Percentiles rank a stretch among this genome's conserved stretches.
These are phyloP conservation scores for Neelides folsomi DNA, from an alignment of 2,888 invertebrate species.

Conservation along the genomic window DNA sequence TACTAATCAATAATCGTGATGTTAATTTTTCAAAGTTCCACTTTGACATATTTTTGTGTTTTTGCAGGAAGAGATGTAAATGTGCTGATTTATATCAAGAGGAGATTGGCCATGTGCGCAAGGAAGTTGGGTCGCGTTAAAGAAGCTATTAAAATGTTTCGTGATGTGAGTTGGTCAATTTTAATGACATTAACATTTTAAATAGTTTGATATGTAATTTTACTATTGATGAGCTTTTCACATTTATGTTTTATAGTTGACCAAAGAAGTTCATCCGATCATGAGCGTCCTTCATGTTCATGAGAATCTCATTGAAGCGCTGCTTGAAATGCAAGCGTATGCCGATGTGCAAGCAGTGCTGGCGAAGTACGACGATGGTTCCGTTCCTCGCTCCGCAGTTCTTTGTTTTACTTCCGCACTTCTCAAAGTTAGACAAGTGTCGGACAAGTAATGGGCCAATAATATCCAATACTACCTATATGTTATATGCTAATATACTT, in stretches of 20 bases:
- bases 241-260: conserved; percentile 45
- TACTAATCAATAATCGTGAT: no score
- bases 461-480: no score
- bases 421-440: conserved; percentile 78
- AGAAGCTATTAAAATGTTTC: conserved; percentile 91
- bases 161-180: conserved; percentile 50
- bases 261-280: conserved; percentile 90
- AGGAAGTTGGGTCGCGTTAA: conserved; percentile 82
- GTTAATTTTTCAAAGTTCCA: no score
- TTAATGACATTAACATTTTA: neutral
- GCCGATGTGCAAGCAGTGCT: conserved; percentile 88
- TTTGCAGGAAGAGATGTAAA: conserved; percentile 83
- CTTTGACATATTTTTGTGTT: no score
- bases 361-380: conserved; percentile 86
- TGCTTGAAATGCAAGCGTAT: conserved; percentile 90
- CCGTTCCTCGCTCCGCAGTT: conserved; percentile 83
- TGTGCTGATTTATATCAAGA: conserved; percentile 83
- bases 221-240: neutral
- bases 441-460: conserved; percentile 65
- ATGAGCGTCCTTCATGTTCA: conserved; percentile 86
- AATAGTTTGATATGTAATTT: neutral
- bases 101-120: conserved; percentile 94
- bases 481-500: no score
- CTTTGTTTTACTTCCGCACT: conserved; percentile 90
- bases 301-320: conserved; percentile 89